A percentile compares a stretch with the other conserved stretches of the same genome.
phyloP scores from a whole-genome alignment of 2,113 vertebrate species.

The Podarcis raffonei region DNA sequence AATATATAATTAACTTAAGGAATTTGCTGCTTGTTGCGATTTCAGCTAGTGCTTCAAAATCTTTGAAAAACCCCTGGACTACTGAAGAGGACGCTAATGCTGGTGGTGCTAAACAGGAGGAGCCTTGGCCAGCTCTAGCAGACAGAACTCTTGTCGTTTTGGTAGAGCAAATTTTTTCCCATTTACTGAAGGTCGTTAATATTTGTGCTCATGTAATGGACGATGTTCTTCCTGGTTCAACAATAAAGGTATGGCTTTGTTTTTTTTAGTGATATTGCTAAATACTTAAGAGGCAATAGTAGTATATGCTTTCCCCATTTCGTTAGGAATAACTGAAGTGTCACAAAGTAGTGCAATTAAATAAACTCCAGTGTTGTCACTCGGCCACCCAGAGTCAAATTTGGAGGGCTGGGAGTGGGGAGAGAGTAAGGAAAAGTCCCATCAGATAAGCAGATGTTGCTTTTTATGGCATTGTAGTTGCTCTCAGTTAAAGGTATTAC shows the following conservation, averaged over 20 bases:
- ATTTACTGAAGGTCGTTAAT: conserved; percentile 92
- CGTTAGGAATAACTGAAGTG: not conserved
- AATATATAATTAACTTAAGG: too few relatives aligned
- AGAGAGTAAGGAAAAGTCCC: too few relatives aligned
- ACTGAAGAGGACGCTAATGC: conserved; percentile 85
- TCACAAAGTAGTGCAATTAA: not conserved
- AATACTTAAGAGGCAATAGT: too few relatives aligned
- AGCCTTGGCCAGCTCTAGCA: conserved; percentile 89
- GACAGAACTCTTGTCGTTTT: conserved; percentile 87
- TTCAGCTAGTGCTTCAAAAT: conserved; percentile 90
- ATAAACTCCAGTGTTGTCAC: not conserved
- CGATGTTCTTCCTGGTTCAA: conserved; percentile 90
- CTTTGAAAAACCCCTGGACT: conserved; percentile 89
- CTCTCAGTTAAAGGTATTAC: not conserved
- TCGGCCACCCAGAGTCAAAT: too few relatives aligned
- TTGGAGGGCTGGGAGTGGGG: too few relatives aligned
- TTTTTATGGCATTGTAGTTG: not conserved
- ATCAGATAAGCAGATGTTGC: too few relatives aligned
- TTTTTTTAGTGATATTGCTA: not conserved
- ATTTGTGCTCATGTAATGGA: conserved; percentile 97
- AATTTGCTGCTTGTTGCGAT: not conserved
- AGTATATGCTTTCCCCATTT: not conserved
- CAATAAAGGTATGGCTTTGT: conserved; percentile 81
- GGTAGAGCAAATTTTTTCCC: conserved; percentile 94
- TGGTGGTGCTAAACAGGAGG: conserved; percentile 83